phyloP scores from a whole-genome alignment of 2,113 vertebrate species.

The Lepidothrix coronata region DNA sequence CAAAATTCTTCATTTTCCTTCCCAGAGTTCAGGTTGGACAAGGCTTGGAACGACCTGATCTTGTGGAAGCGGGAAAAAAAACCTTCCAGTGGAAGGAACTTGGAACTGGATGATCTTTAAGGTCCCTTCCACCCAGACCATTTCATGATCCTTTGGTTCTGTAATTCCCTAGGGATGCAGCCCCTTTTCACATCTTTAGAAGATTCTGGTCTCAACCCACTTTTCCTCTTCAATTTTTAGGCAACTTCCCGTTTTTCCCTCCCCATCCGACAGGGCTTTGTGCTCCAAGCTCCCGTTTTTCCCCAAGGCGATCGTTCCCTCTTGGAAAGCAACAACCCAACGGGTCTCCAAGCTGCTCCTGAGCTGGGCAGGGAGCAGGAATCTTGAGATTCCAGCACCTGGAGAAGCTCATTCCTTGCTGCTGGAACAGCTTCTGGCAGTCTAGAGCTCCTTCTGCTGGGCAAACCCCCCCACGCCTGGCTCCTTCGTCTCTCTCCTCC shows the following conservation, averaged over 20 bases:
- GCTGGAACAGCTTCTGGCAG: background rate
- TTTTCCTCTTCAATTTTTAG: background rate
- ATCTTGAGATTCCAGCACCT: background rate
- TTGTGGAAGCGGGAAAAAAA: background rate
- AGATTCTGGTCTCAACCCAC: too few species aligned
- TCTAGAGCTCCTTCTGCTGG: constrained; percentile 39
- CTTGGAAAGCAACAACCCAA: background rate
- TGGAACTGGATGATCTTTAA: background rate
- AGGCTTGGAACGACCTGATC: background rate
- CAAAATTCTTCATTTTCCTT: background rate
- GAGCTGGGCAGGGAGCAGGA: background rate
- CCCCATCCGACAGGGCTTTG: too few species aligned
- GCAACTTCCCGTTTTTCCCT: background rate
- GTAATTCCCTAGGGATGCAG: background rate
- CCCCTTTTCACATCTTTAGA: background rate
- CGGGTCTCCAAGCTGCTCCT: background rate
- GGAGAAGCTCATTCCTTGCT: background rate
- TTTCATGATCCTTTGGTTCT: background rate
- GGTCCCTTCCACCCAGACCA: background rate
- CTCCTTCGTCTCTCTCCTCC: background rate
- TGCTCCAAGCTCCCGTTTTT: fast-evolving
- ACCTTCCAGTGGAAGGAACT: background rate
- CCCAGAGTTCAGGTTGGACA: fast-evolving
- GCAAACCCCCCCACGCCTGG: background rate
- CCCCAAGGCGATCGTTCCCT: background rate